A percentile compares a stretch with the other conserved stretches of the same genome.
phyloP scores from a whole-genome alignment of 2,113 vertebrate species.

The Pseudorhombus dupliciocellatus region DNA sequence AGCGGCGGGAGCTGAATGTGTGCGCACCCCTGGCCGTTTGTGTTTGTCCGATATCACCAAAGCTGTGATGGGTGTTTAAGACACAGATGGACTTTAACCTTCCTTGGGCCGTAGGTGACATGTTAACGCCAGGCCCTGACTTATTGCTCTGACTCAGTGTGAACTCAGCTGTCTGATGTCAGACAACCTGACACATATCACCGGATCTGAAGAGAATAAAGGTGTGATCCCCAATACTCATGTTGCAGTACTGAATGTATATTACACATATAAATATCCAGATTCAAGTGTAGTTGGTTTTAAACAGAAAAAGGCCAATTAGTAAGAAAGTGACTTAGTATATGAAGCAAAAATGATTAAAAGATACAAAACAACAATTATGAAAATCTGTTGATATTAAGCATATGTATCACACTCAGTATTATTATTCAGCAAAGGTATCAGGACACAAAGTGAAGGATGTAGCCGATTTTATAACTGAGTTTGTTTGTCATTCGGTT shows the following conservation, averaged over 20 bases:
- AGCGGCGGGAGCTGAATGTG: slow-evolving; percentile 44
- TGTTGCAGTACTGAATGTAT: neutral
- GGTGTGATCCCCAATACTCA: neutral
- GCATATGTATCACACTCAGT: too few relatives aligned
- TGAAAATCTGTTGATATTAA: too few relatives aligned
- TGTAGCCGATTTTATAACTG: too few relatives aligned
- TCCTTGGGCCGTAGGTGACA: slow-evolving; percentile 8
- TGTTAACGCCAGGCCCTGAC: neutral
- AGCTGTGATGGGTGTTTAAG: slow-evolving; percentile 33
- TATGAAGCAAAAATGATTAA: too few relatives aligned
- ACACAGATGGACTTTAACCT: slow-evolving; percentile 31
- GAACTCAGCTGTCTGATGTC: neutral
- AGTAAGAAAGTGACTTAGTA: too few relatives aligned
- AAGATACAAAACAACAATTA: too few relatives aligned
- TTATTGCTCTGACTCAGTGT: neutral
- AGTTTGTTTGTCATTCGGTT: too few relatives aligned
- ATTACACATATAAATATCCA: too few relatives aligned
- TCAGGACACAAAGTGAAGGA: too few relatives aligned
- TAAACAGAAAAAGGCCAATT: too few relatives aligned
- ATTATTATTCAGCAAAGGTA: too few relatives aligned
- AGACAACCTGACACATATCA: neutral
- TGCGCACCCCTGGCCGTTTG: slow-evolving; percentile 34
- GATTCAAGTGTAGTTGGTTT: too few relatives aligned
- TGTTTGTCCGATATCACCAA: slow-evolving; percentile 42
- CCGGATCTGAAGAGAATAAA: neutral